Evolutionary conservation across 2,113 vertebrate species (phyloP).

Genomic region (Jacana jacana): DNA sequence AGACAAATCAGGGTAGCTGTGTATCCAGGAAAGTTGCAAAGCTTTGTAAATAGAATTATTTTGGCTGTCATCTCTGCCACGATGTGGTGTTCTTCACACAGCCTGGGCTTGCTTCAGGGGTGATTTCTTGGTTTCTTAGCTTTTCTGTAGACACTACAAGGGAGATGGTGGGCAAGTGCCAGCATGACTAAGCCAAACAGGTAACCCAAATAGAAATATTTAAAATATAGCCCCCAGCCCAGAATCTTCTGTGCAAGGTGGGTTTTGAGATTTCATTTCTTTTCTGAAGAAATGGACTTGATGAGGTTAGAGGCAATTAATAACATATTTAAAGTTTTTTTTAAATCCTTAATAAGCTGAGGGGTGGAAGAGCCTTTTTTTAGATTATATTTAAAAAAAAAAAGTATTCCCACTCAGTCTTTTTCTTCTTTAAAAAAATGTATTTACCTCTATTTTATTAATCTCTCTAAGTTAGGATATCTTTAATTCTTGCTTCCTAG

Average conservation of each 20-base stretch:
- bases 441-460: not conserved
- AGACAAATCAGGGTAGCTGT: constrained; percentile 45
- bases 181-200: not conserved
- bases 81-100: not conserved
- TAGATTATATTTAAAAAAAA: not conserved
- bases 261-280: not conserved
- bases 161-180: not conserved
- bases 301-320: not conserved
- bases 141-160: not conserved
- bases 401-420: not conserved
- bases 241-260: not conserved
- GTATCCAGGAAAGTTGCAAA: constrained; percentile 1
- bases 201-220: not conserved
- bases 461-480: not conserved
- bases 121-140: not conserved
- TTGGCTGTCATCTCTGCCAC: not conserved
- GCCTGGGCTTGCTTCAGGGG: not conserved
- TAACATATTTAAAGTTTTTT: not conserved
- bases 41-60: not conserved
- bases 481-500: not conserved
- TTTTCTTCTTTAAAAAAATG: not conserved
- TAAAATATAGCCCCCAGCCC: not conserved
- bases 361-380: not conserved
- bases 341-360: not conserved
- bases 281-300: not conserved